Base-by-base conservation (phyloP, 2,797 vertebrate genomes). In the Helicolenus hilgendorfi region DNA sequence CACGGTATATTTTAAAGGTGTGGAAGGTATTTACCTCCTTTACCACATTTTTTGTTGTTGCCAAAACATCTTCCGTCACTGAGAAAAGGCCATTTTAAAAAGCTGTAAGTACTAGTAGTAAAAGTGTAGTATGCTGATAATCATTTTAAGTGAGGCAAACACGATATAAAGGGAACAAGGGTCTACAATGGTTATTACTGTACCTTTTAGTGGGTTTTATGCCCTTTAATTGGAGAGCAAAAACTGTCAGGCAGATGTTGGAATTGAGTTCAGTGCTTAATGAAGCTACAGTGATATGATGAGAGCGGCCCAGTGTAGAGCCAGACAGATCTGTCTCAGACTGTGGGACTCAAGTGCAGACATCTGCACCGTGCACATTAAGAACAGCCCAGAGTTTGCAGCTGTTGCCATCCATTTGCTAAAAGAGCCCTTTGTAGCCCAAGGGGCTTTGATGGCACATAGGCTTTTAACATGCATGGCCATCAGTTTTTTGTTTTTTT, bases 371-470 rank as follows among this genome's bases (percentile, higher is more conserved):
- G 11, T 83, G 82, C 85, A 89, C 94, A 96, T 95, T 95, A 94
- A 88, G 85, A 92, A 84, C 89, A 88, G 92, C 92, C 91, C 92
- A 89, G 92, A 92, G 91, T 94, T 88, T 88, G 94, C 95, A 97
- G 95, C 96, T 97, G 96, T 93, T 95, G 92, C 92, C 91, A 90
- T 96, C 90, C 90, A 89, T 96, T 94, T 94, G 84, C 89, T 95
- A 92, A 96, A 96, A 95, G 96, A 92, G 90, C 75, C 90, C 94
- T 96, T 94, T 96, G 96, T 96, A 89, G 90, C 93, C 88, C 72
- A 59, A 77, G 83, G 93, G 91, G 67, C 89, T 97, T 96, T 96
- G 95, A 97, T 95, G 95, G 89, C 95, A 93, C 92, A 88, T 94
- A 93, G 94, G 83, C 88, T 95, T 94, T 96, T 96, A 95, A 93